Percentiles rank a stretch among this genome's conserved stretches.
These are phyloP conservation scores for Brachyopa scutellaris DNA, from an alignment of 2,888 invertebrate genomes.

Conservation along the genomic window DNA sequence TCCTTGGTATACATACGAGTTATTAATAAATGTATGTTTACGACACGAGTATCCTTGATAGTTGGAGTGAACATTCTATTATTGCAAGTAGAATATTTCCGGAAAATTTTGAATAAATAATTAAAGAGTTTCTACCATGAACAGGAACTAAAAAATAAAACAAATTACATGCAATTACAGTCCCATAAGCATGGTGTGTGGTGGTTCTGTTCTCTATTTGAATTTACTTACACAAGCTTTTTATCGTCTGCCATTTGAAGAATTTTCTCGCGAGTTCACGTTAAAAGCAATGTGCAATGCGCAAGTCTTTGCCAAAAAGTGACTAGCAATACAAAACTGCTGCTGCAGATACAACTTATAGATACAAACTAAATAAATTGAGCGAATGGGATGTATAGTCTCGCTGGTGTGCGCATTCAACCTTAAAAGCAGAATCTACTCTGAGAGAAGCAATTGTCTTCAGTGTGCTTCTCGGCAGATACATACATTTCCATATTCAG, in stretches of 20 bases:
- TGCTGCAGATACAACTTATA: slow-evolving; percentile 63
- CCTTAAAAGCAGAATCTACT: slow-evolving; percentile 44
- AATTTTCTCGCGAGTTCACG: slow-evolving; percentile 34
- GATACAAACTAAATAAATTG: slow-evolving; percentile 68
- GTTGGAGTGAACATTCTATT: neutral
- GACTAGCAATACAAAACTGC: slow-evolving; percentile 29
- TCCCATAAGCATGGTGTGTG: slow-evolving; percentile 8
- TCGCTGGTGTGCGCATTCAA: slow-evolving; percentile 70
- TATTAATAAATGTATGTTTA: too few relatives aligned
- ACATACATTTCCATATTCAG: slow-evolving; percentile 42
- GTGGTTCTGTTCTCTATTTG: slow-evolving; percentile 6
- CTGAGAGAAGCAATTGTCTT: slow-evolving; percentile 59
- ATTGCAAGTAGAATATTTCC: slow-evolving; percentile 36
- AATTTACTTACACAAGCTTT: slow-evolving; percentile 26
- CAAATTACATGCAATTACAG: slow-evolving; percentile 47
- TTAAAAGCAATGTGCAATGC: slow-evolving; percentile 47
- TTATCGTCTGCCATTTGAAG: slow-evolving; percentile 26
- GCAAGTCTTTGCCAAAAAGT: slow-evolving; percentile 56
- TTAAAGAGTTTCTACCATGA: neutral
- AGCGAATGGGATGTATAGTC: slow-evolving; percentile 39
- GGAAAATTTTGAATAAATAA: slow-evolving; percentile 32
- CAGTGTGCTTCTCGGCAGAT: slow-evolving; percentile 23
- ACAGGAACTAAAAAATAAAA: too few relatives aligned
- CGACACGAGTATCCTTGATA: neutral
- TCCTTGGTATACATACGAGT: neutral